Percentiles rank a stretch among this genome's conserved stretches.
Evolutionary conservation across 2,888 invertebrate species (phyloP).

Genomic region (Eupithecia subfuscata): DNA sequence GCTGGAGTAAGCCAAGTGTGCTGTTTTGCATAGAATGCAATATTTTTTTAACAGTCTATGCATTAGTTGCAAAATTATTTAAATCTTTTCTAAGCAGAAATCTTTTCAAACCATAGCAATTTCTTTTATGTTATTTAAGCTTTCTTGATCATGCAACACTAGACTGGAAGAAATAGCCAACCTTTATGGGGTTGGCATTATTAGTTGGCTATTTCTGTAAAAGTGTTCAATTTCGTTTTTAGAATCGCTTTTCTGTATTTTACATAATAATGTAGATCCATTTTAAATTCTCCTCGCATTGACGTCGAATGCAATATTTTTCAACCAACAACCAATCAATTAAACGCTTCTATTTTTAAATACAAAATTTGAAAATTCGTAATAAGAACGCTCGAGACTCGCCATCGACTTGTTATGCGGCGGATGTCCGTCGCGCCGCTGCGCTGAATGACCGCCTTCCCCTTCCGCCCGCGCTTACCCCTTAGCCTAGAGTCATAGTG

Average conservation of each 20-base stretch:
- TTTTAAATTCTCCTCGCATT: too few relatives aligned
- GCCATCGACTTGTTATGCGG: conserved; percentile 84
- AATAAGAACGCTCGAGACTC: conserved; percentile 75
- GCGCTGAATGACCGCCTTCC: conserved; percentile 84
- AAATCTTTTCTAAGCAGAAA: not conserved
- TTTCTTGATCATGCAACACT: not conserved
- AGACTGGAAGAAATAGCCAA: not conserved
- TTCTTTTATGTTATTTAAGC: not conserved
- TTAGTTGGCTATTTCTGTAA: too few relatives aligned
- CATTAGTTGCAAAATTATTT: not conserved
- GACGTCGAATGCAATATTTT: not conserved
- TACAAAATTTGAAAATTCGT: conserved; percentile 75
- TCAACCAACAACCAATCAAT: conserved; percentile 23
- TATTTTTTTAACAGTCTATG: conserved; percentile 20
- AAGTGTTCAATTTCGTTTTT: too few relatives aligned
- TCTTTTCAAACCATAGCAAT: not conserved
- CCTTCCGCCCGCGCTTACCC: conserved; percentile 66
- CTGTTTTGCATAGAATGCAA: conserved; percentile 28
- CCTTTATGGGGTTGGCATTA: not conserved
- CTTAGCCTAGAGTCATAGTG: conserved; percentile 45
- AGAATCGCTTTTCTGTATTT: too few relatives aligned
- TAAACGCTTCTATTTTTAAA: conserved; percentile 62
- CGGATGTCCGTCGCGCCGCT: conserved; percentile 84
- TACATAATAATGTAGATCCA: too few relatives aligned
- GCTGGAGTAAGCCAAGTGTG: conserved; percentile 54